Evolutionary conservation across 2,113 vertebrate species (phyloP), one percentile per base, ranked within the genome.

Genomic region (Ceratotherium simum): DNA sequence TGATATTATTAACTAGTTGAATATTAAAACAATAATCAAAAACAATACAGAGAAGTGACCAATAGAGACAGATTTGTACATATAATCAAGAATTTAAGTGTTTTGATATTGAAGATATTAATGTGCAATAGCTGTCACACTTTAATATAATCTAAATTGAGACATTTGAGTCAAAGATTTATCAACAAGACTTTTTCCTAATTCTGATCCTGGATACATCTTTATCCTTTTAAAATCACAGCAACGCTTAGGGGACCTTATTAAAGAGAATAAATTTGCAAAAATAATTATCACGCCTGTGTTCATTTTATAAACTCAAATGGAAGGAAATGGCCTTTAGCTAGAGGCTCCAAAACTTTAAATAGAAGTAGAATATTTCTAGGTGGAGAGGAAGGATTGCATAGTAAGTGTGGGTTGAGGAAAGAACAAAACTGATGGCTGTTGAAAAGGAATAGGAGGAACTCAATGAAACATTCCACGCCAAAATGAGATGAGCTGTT

Each of bases 181-280:
- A 83, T 25, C 64, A 86, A 75, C 16, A 82, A 70, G 25, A 81
- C 10, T 21, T 84, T 81, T 83, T 46, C 36, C n/a, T 73, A 84
- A 91, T 64, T 90, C 12, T 83, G 46, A 83, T 3, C 12, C 39
- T 87, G 58, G 48, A 46, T 87, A 65, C 17, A 78, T 89, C 16
- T 89, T 92, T 94, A 64, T 75, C 21, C 18, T 83, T 90, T 90
- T 92, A 39, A 97, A 96, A 96, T 96, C 62, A 76, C 39, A 62
- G 13, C 62, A 95, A 75, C 84, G 20, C 75, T 92, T 92, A 69
- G 17, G 81, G 25, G 51, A 79, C 42, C 58, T 96, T 89, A 85
- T 88, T 95, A 79, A 92, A 84, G 51, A 92, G 21, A 75, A 70
- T 69, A 93, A 82, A 90, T 83, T 58, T 75, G 8, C 25, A 90